phyloP scores from a whole-genome alignment of 2,113 vertebrate genomes.

The Cryptotis parvus region DNA sequence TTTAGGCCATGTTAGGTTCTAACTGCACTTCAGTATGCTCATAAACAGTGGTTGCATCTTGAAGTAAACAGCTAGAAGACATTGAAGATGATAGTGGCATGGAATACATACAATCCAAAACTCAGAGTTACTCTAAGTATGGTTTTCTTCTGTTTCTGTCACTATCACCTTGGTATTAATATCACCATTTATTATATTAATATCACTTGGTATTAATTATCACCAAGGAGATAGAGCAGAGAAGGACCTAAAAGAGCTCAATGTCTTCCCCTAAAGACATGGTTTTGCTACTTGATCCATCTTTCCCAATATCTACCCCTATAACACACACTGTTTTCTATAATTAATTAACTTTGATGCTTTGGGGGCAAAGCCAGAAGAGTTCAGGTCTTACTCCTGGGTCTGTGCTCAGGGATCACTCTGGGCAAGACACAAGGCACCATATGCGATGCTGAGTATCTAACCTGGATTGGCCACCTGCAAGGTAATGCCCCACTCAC shows the following conservation, averaged over 20 bases:
- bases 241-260: neutral
- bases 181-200: too few species aligned
- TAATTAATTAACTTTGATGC: too few species aligned
- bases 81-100: neutral
- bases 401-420: too few species aligned
- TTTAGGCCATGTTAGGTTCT: constrained; percentile 9
- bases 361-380: too few species aligned
- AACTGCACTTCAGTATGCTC: neutral
- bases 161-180: neutral
- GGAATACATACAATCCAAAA: neutral
- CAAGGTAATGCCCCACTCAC: too few species aligned
- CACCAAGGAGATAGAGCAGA: neutral
- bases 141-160: neutral
- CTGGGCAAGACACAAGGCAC: too few species aligned
- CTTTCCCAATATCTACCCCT: neutral
- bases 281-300: neutral
- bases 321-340: neutral
- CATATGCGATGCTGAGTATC: too few species aligned
- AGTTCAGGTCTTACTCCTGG: too few species aligned
- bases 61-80: neutral
- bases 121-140: neutral
- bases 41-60: neutral
- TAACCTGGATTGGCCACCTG: too few species aligned
- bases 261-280: neutral
- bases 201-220: too few species aligned